Base-by-base conservation (phyloP, 2,113 vertebrate genomes). In the Eolophus roseicapilla region DNA sequence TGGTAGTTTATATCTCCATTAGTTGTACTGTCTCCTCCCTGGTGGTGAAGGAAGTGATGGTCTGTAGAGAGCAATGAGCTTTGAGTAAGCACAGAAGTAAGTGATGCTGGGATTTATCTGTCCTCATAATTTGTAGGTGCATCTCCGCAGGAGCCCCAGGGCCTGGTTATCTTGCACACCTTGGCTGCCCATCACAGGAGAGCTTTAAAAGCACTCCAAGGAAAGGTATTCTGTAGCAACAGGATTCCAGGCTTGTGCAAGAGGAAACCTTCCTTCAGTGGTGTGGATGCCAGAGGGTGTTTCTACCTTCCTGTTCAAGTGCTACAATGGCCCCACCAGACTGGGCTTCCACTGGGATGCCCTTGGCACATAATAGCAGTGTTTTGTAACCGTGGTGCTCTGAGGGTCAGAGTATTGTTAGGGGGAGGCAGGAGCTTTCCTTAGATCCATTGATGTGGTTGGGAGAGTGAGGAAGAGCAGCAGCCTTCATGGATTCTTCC, bases 401-500 rank as follows among this genome's bases (percentile, higher is more conserved):
- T 2, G 27, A 29, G 74, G 57, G 23, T 70, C 67, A 47, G 19
- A 15, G 24, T 5, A 4, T 44, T 19, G 37, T 23, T n/a, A 2
- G 1, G 7, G 46, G 41, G 50, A 70, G 46, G 52, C 55, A 70
- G 88, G 63, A 73, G 39, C 52, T 64, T 37, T 7, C 8, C 3
- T 0, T 10, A 24, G 17, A 12, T 11, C 82, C 4, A 1, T 24
- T 1, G 1, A 4, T 27, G 39, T 28, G 3, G 17, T 1, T 47
- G 20, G 3, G 14, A 15, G n/a, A 77, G 33, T 16, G 3, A 44
- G 20, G n/a, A 81, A 37, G 15, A 14, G 15, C 18, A 19, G 28
- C 49, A 33, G 28, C 33, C n/a, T 79, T 69, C 16, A 1, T 4
- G 41, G 27, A 6, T 80, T 11, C 53, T 65, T 41, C 37, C 35